Evolutionary conservation across 2,797 vertebrate species (phyloP).

Genomic region (Macropus fuliginosus): DNA sequence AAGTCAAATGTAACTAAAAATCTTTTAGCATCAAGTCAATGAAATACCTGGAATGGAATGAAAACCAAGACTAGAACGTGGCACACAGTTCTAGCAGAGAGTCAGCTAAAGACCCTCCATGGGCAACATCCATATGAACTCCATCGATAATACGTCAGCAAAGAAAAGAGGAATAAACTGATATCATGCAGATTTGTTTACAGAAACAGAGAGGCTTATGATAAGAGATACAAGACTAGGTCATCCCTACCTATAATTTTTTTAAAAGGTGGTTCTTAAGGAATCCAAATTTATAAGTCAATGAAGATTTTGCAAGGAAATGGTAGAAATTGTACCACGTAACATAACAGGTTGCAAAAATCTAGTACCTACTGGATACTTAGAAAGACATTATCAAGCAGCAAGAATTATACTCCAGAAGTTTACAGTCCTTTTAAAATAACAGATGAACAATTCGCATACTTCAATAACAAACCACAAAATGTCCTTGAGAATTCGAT

Average conservation of each 20-base stretch:
- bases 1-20: background rate
- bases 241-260: background rate
- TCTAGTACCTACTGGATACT: background rate
- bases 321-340: background rate
- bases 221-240: background rate
- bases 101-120: background rate
- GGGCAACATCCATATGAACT: background rate
- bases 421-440: background rate
- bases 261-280: background rate
- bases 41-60: background rate
- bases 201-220: background rate
- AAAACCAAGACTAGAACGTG: background rate
- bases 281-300: background rate
- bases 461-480: background rate
- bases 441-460: background rate
- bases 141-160: background rate
- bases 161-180: background rate
- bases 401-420: background rate
- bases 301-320: background rate
- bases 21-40: background rate
- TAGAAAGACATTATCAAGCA: background rate
- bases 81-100: background rate
- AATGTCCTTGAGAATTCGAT: background rate
- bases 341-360: background rate
- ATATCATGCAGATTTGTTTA: background rate